Conservation (phyloP, 2,113 vertebrate genomes). For the Elanus axillaris region DNA sequence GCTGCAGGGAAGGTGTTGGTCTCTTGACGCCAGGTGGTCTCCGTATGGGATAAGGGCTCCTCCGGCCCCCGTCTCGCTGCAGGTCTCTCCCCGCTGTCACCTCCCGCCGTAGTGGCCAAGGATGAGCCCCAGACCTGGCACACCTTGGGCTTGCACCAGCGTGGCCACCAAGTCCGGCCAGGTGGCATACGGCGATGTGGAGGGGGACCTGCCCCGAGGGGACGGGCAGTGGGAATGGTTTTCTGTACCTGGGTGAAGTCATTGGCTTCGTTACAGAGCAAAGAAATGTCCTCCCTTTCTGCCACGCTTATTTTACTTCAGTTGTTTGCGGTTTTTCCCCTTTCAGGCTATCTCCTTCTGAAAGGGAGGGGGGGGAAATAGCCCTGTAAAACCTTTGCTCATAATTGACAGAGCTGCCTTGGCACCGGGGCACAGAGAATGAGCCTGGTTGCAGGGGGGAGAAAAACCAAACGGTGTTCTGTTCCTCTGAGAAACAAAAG, state of each 20-base stretch:
- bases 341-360: background rate
- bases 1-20: background rate
- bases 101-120: background rate
- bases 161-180: background rate
- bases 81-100: background rate
- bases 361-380: background rate
- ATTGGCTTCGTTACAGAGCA: background rate
- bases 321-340: background rate
- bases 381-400: background rate
- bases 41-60: background rate
- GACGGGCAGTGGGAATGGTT: background rate
- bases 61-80: background rate
- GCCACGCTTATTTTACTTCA: background rate
- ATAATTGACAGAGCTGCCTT: background rate
- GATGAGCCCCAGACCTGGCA: background rate
- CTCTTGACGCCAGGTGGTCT: background rate
- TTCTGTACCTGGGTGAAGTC: background rate
- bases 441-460: background rate
- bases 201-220: background rate
- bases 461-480: background rate
- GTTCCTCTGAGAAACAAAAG: conserved; percentile 22
- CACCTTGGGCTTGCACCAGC: background rate
- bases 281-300: fast-evolving
- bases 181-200: background rate
- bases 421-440: background rate